Evolutionary conservation across 2,888 invertebrate genomes (phyloP).

Genomic region (Synanthedon andrenaeformis): DNA sequence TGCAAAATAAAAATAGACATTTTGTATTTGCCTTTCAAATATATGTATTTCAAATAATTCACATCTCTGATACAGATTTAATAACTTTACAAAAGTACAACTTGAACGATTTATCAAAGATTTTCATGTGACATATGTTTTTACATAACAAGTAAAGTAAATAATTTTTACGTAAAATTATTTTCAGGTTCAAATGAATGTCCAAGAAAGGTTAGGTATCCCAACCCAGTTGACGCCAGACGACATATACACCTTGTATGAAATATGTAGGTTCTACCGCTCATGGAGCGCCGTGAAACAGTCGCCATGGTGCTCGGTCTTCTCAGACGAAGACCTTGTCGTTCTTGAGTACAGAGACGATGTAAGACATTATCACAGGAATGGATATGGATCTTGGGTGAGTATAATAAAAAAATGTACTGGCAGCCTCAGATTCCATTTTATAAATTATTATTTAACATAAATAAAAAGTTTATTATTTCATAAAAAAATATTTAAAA

Average conservation of each 20-base stretch:
- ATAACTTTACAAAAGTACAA: too few species aligned
- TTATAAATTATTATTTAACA: background rate
- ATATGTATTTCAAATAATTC: too few species aligned
- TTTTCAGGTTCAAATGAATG: slow-evolving; percentile 42
- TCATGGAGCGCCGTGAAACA: slow-evolving; percentile 58
- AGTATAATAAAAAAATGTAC: slow-evolving; percentile 10
- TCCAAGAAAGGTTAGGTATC: slow-evolving; percentile 65
- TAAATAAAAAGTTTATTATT: background rate
- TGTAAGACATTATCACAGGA: slow-evolving; percentile 76
- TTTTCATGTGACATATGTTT: too few species aligned
- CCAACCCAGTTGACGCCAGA: slow-evolving; percentile 27
- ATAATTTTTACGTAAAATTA: too few species aligned
- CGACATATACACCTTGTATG: slow-evolving; percentile 75
- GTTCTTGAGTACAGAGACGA: slow-evolving; percentile 83
- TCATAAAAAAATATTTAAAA: background rate
- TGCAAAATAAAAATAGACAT: too few species aligned
- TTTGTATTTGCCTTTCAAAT: too few species aligned
- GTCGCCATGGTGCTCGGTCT: slow-evolving; percentile 83
- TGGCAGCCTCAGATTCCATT: slow-evolving; percentile 41
- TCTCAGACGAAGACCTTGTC: slow-evolving; percentile 75
- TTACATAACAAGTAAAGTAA: too few species aligned
- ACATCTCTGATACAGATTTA: too few species aligned
- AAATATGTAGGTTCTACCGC: slow-evolving; percentile 83
- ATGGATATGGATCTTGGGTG: slow-evolving; percentile 50
- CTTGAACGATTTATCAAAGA: too few species aligned